phyloP scores from a whole-genome alignment of 2,113 vertebrate species.

The Carassius carassius region DNA sequence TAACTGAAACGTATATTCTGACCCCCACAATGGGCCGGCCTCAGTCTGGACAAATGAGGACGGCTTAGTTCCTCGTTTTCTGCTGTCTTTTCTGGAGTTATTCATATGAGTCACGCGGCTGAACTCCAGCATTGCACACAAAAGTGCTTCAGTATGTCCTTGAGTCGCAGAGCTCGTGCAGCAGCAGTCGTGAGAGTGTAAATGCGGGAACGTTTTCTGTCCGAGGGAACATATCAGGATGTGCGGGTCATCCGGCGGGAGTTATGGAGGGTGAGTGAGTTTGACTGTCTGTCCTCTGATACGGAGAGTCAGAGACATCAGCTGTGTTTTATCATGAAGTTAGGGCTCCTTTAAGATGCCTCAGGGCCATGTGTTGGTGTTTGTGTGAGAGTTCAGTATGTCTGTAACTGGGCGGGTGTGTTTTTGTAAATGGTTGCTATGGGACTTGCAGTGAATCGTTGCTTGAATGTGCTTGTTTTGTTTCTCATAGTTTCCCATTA shows the following conservation, averaged over 20 bases:
- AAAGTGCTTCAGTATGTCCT: neutral
- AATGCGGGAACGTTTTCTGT: constrained; percentile 57
- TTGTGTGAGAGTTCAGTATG: neutral
- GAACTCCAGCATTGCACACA: constrained; percentile 14
- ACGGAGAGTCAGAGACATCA: neutral
- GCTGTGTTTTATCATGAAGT: neutral
- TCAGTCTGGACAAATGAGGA: constrained; percentile 54
- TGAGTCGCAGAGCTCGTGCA: neutral
- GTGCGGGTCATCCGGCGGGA: constrained; percentile 70
- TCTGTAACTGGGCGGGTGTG: constrained; percentile 32
- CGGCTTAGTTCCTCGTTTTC: neutral
- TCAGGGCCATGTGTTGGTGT: neutral
- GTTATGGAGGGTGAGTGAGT: constrained; percentile 76
- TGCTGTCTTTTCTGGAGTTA: neutral
- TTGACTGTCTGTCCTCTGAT: constrained; percentile 37
- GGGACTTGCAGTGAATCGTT: neutral
- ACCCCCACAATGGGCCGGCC: constrained; percentile 63
- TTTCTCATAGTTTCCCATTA: neutral
- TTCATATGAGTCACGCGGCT: constrained; percentile 31
- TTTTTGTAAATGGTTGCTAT: constrained; percentile 34
- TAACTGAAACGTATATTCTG: constrained; percentile 67
- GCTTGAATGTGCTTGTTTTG: neutral
- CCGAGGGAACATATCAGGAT: constrained; percentile 72
- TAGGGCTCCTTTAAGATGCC: neutral
- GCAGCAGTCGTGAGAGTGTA: neutral